Evolutionary conservation across 2,888 invertebrate species (phyloP).

Genomic region (Lepidocyrtinus sp.): DNA sequence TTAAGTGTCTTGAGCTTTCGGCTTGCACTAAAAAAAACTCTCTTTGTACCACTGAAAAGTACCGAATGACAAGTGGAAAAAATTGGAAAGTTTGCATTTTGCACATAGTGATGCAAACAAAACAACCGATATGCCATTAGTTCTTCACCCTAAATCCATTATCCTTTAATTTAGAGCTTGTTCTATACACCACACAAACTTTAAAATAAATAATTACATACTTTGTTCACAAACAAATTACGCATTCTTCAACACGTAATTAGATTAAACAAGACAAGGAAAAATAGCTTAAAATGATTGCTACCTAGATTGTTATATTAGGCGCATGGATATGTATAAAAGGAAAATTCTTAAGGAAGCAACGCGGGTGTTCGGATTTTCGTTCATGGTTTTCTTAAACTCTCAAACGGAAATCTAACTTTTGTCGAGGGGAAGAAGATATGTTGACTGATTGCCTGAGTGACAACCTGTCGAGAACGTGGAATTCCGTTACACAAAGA

Average conservation of each 20-base stretch:
- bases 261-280: not conserved
- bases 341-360: not conserved
- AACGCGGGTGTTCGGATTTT: conserved; percentile 12
- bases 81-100: not conserved
- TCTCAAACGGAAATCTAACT: conserved; percentile 2
- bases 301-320: too few species aligned
- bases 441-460: conserved; percentile 40
- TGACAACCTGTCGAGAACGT: conserved; percentile 32
- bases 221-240: conserved; percentile 5
- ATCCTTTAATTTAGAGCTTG: not conserved
- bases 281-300: conserved; percentile 4
- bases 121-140: not conserved
- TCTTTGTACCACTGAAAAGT: too few species aligned
- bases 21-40: too few species aligned
- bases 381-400: too few species aligned
- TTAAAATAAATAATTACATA: not conserved
- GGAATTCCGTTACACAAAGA: conserved; percentile 23
- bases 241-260: conserved; percentile 21
- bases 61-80: not conserved
- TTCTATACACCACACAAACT: not conserved
- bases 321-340: too few species aligned
- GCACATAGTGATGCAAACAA: not conserved
- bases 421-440: not conserved
- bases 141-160: not conserved
- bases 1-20: too few species aligned